A percentile compares a stretch with the other conserved stretches of the same genome.
Evolutionary conservation across 2,113 vertebrate genomes (phyloP).

Genomic region (Psittacus erithacus): DNA sequence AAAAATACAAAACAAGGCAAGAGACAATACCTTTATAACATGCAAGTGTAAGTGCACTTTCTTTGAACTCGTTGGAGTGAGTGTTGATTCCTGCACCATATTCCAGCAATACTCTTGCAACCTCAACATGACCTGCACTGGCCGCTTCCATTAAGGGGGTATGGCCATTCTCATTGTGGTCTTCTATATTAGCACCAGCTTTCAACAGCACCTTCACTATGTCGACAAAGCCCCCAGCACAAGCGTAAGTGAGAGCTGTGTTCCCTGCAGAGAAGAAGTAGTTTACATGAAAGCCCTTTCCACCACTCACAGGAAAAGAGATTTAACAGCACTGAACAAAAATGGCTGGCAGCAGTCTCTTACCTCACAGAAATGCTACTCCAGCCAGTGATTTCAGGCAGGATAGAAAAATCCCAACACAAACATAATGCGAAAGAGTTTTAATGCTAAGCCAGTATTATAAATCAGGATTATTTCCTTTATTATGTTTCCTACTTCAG

Average conservation of each 20-base stretch:
- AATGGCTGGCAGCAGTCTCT: neutral
- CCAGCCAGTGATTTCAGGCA: neutral
- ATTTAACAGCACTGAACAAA: neutral
- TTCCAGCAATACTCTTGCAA: conserved; percentile 95
- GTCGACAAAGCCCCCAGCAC: conserved; percentile 97
- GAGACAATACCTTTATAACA: conserved; percentile 94
- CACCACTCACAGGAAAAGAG: neutral
- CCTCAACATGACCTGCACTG: conserved; percentile 96
- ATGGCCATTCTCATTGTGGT: conserved; percentile 99
- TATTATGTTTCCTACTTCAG: neutral
- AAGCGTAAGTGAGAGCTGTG: conserved; percentile 96
- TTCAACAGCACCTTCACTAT: conserved; percentile 97
- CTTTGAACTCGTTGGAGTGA: conserved; percentile 99
- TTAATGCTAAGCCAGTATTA: neutral
- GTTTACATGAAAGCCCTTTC: neutral
- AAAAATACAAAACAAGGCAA: neutral
- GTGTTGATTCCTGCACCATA: conserved; percentile 99
- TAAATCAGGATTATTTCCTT: neutral
- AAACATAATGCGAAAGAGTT: neutral
- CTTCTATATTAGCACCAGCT: conserved; percentile 98
- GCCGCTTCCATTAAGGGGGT: conserved; percentile 99
- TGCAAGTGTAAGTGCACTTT: conserved; percentile 97
- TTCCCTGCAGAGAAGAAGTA: conserved; percentile 82
- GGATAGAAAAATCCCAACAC: neutral
- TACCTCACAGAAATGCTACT: neutral